Base-by-base conservation (phyloP, 2,113 vertebrate species). In the Caranx melampygus region DNA sequence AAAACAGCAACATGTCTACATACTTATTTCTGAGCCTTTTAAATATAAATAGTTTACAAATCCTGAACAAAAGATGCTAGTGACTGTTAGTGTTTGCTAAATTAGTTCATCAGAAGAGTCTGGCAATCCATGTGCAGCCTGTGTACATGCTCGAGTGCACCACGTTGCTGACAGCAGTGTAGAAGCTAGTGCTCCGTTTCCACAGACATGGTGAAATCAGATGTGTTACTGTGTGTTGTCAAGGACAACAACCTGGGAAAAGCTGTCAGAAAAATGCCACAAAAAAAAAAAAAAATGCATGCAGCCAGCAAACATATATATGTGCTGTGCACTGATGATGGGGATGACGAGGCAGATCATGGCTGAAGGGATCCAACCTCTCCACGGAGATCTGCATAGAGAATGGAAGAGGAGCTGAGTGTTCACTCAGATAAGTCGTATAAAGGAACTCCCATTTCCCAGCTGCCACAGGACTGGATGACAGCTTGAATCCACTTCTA, bases 181-280 rank as follows among this genome's bases (percentile, higher is more conserved):
- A 67, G 78, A 58, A 69, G 77, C 74, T 35, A 44, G 7, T 3
- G 4, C 35, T 63, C 47, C 79, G 44, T 58, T 66, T 34, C 57
- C 59, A 51, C 63, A 70, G 65, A 65, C 58, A 14, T 73, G 62
- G 62, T 81, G 78, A 76, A 81, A 71, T 76, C 72, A 58, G 51
- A 83, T 64, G 55, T 65, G 76, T 75, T 47, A 42, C 62, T 58
- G 49, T 5, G 42, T 51, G 77, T 80, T 91, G 84, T 78, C 85
- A 87, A 73, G 64, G 60, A 72, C 76, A 42, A 82, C 57, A 69
- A 71, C 59, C 70, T 45, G 66, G 66, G 82, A 78, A 67, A 74
- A 75, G 37, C 49, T 81, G 87, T 78, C 87, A 77, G 45, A 63
- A 59, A 85, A 69, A 57, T 69, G 74, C 70, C 76, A 84, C 1